These are phyloP conservation scores for Cephalopholis sonnerati DNA, from an alignment of 2,113 vertebrate genomes.

Conservation along the genomic window DNA sequence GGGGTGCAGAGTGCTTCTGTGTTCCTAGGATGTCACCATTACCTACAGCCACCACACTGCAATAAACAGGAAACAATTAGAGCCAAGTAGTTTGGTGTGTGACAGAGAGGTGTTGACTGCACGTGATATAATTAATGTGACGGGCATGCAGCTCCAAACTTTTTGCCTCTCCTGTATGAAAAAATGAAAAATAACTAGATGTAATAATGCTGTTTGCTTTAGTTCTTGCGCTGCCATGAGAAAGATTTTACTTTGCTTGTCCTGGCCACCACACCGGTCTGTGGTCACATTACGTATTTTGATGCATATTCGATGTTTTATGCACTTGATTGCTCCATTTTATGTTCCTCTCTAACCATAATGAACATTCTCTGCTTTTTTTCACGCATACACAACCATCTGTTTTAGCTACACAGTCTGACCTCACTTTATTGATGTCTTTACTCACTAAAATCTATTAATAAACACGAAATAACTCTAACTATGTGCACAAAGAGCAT, in stretches of 20 bases:
- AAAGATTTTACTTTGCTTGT: background rate
- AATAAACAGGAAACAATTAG: too few species aligned
- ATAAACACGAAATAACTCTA: background rate
- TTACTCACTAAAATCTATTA: background rate
- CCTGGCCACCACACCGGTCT: background rate
- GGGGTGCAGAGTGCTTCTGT: background rate
- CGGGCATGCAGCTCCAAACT: background rate
- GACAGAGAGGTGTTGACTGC: background rate
- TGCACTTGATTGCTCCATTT: slow-evolving; percentile 5
- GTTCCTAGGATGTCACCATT: background rate
- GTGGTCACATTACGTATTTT: background rate
- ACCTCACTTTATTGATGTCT: background rate
- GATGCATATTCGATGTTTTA: background rate
- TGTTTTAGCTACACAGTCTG: background rate
- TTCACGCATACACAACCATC: background rate
- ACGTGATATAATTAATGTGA: background rate
- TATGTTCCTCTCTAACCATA: slow-evolving; percentile 1
- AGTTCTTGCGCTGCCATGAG: background rate
- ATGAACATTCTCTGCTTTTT: background rate
- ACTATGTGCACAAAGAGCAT: too few species aligned
- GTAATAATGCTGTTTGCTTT: background rate
- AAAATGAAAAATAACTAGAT: background rate
- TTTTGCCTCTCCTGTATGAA: background rate
- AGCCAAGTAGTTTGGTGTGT: too few species aligned
- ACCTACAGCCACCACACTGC: too few species aligned